Evolutionary conservation across 2,113 vertebrate species (phyloP).

Genomic region (Poicephalus gulielmi): DNA sequence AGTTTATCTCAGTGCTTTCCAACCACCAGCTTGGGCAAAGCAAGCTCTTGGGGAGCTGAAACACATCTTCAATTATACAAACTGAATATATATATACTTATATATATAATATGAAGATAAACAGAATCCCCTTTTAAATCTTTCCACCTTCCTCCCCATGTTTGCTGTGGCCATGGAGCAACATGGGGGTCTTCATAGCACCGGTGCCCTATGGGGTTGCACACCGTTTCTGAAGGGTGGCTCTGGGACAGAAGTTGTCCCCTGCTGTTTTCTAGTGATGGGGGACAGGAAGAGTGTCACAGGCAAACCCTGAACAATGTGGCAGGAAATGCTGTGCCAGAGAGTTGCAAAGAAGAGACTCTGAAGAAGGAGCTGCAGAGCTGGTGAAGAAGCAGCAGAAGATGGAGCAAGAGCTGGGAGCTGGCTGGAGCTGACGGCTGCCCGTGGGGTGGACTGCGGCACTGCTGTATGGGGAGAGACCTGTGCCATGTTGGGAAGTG

Average conservation of each 20-base stretch:
- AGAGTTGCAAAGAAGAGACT: not conserved
- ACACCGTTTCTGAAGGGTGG: fast-evolving
- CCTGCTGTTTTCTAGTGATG: not conserved
- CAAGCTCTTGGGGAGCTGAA: not conserved
- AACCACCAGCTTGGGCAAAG: not conserved
- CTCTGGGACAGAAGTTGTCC: not conserved
- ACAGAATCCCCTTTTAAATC: not conserved
- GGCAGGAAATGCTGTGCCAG: not conserved
- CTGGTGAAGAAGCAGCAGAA: not conserved
- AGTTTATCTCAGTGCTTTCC: not conserved
- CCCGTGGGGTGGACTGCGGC: not conserved
- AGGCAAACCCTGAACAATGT: not conserved
- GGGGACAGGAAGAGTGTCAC: fast-evolving
- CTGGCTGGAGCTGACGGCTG: not conserved
- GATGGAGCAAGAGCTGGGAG: not conserved
- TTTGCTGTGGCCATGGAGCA: fast-evolving
- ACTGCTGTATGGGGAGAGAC: not conserved
- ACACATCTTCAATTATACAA: not conserved
- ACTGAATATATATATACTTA: not conserved
- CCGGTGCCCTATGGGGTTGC: not conserved
- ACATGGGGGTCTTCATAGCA: fast-evolving
- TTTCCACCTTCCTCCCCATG: not conserved
- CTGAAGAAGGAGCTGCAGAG: not conserved
- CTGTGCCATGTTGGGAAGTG: not conserved
- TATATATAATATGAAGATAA: not conserved